Conservation (phyloP, 2,797 vertebrate genomes). For the Argya squamiceps region DNA sequence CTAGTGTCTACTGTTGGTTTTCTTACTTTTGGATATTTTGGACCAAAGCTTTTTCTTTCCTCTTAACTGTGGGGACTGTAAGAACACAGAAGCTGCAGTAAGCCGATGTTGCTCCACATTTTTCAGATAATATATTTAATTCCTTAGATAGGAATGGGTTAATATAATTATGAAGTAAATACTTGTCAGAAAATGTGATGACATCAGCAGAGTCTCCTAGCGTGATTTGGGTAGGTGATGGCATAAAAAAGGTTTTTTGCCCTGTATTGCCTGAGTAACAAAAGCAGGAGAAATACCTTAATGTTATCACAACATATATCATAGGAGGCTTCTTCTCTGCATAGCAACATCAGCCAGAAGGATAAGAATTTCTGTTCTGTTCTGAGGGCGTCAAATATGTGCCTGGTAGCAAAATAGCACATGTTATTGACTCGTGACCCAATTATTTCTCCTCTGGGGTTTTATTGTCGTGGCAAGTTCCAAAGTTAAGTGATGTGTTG, state of each 20-base stretch:
- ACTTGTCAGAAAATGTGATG: neutral
- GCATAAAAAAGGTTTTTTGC: neutral
- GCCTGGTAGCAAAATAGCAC: neutral
- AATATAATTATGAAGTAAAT: neutral
- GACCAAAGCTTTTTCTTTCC: neutral
- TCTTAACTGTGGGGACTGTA: neutral
- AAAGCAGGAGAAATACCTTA: neutral
- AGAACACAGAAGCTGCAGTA: neutral
- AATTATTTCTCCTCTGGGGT: neutral
- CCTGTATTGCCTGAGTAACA: neutral
- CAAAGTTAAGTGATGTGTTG: neutral
- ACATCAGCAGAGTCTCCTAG: neutral
- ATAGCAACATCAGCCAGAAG: neutral
- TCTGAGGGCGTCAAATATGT: neutral
- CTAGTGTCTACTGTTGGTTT: neutral
- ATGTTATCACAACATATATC: neutral
- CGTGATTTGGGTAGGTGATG: neutral
- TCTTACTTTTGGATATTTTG: neutral
- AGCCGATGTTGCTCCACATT: neutral
- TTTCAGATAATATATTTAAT: neutral
- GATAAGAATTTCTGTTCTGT: neutral
- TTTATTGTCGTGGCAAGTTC: neutral
- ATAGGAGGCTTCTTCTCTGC: neutral
- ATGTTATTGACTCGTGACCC: neutral
- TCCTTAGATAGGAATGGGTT: neutral